Base-by-base conservation (phyloP, 2,888 invertebrate genomes). In the Andrena fulva region DNA sequence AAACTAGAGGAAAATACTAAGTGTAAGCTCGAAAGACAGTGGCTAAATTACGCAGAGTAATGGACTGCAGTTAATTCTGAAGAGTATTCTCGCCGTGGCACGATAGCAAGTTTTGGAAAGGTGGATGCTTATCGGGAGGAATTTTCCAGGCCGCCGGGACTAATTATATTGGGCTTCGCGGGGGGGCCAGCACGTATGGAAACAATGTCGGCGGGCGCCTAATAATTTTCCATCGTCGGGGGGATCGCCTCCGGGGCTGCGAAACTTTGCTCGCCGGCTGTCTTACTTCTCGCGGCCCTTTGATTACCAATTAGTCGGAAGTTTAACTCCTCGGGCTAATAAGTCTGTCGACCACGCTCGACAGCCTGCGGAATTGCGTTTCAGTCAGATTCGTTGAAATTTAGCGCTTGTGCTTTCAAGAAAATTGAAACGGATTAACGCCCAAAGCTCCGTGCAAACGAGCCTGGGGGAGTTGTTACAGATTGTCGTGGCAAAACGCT, bases 251-350 rank as follows among this genome's bases (percentile, higher is more conserved):
- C 54, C 20, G 42, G 80, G 16, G 60, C 56, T 50, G 31, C 35
- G 62, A 70, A 82, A 82, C 75, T 82, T 75, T 68, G 64, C 68
- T 70, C 52, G 27, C n/a, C 8, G 62, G 63, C 52, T 74, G 72
- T 60, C 72, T 76, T 60, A 54, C 31, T 60, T 71, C 24, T 50
- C 48, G 33, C 73, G 66, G 59, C 56, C 68, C 73, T 77, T 77
- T 80, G 80, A 83, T 77, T 80, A 80, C 66, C 73, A 80, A 77
- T 82, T 80, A 77, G 66, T 31, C 60, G 54, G 48, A 70, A 80
- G 76, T 80, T 70, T 60, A 69, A 80, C 60, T 60, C 70, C 63
- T 52, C 64, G 33, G 16, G 35, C 20, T 76, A 76, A 70, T 60
- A 69, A 76, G 64, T 76, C 68, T 69, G 64, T 70, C 63, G 24